Evolutionary conservation across 2,113 vertebrate species (phyloP), one percentile per base, ranked within the genome.

Genomic region (Monarcha castaneiventris): DNA sequence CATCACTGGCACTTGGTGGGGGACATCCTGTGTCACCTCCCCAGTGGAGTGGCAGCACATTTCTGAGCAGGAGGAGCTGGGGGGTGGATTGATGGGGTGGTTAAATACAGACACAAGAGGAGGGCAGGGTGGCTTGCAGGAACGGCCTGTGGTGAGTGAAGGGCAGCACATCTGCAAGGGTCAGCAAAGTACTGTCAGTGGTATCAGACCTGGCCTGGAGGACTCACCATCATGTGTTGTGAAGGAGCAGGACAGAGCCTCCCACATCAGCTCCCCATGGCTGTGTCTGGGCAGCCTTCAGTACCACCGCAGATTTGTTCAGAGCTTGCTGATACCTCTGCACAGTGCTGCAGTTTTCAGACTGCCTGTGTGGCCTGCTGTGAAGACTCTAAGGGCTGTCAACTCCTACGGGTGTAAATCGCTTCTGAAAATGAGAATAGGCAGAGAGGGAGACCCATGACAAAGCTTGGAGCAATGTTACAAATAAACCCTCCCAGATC

Each of bases 201-300:
- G 26, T 26, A 44, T 73, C 23, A 48, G 41, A 49, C 37, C 26
- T 77, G 63, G 55, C 54, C 43, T 3, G 4, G 13, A 86, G 25
- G 16, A 73, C 0, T 1, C 32, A n/a, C 1, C 3, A 7, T 32
- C 10, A 3, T 27, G 35, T n/a, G 13, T 27, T 11, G 3, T 32
- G 46, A 81, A 81, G 61, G 17, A 77, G 29, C 18, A 74, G 54
- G 29, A 78, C 4, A 49, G 23, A 76, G 22, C 46, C 51, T 26
- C 22, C 26, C 23, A 4, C 29, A 52, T 33, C 46, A 89, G 25
- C 25, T 77, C 37, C 46, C 12, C 14, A 6, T 32, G 48, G 7
- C 35, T 4, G 3, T n/a, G 32, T 66, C 23, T 81, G 64, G 33
- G 59, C 77, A 66, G 30, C n/a, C 35, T 44, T 72, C 27, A 55